These are phyloP conservation scores for Thinocorus orbignyianus DNA, from an alignment of 2,113 vertebrate genomes.

Conservation along the genomic window DNA sequence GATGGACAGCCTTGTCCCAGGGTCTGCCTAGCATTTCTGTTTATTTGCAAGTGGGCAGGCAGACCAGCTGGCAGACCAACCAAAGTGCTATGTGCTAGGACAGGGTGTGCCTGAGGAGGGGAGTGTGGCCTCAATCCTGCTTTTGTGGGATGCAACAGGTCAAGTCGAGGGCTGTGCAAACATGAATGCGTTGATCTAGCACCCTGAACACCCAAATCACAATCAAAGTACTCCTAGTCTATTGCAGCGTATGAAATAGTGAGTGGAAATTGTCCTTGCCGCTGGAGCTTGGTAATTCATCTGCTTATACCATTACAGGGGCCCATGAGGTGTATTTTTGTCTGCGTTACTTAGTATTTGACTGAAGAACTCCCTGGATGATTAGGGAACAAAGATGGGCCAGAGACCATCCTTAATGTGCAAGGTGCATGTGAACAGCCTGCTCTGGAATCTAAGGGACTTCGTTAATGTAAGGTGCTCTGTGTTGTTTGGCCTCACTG, in stretches of 20 bases:
- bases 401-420: neutral
- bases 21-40: neutral
- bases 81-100: neutral
- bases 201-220: neutral
- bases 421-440: neutral
- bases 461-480: fast-evolving
- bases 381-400: neutral
- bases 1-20: neutral
- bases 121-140: fast-evolving
- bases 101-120: neutral
- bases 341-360: neutral
- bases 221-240: neutral
- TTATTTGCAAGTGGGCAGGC: neutral
- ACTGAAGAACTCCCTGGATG: neutral
- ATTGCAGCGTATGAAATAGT: neutral
- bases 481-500: neutral
- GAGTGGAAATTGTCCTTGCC: neutral
- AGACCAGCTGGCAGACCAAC: neutral
- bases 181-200: neutral
- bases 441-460: neutral
- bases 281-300: neutral
- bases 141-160: neutral
- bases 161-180: neutral
- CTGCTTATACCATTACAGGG: neutral
- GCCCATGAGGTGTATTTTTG: neutral